phyloP scores from a whole-genome alignment of 2,888 invertebrate genomes.

The Napeogenes inachia region DNA sequence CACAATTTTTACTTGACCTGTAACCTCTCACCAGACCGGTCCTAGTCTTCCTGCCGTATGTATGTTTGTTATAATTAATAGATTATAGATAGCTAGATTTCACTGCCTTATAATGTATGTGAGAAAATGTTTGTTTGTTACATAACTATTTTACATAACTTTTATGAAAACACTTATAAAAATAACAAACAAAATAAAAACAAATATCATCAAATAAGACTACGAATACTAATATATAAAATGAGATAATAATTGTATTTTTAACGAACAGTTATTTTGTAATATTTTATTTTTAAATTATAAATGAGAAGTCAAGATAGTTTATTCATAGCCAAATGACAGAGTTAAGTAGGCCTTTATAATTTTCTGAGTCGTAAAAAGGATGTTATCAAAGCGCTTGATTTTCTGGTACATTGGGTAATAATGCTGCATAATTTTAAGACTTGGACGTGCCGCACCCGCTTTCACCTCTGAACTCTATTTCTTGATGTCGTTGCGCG shows the following conservation, averaged over 20 bases:
- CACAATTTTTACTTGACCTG: constrained; percentile 6
- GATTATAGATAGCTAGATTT: constrained; percentile 14
- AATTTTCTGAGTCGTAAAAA: constrained; percentile 1
- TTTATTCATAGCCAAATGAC: not conserved
- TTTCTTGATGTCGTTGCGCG: not conserved
- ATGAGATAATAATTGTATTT: constrained; percentile 3
- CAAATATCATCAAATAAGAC: too few species aligned
- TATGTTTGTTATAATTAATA: constrained; percentile 28
- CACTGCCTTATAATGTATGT: not conserved
- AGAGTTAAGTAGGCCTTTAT: not conserved
- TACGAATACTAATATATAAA: constrained; percentile 2
- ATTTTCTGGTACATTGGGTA: constrained; percentile 12
- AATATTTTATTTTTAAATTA: not conserved
- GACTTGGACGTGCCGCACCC: constrained; percentile 12
- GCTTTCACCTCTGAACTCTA: constrained; percentile 20
- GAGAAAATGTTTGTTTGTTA: not conserved
- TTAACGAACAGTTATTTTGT: not conserved
- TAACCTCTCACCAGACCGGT: constrained; percentile 12
- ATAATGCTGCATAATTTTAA: constrained; percentile 23
- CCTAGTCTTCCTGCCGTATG: constrained; percentile 22
- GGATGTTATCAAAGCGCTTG: constrained; percentile 5
- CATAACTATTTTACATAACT: not conserved
- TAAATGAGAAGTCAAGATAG: too few species aligned
- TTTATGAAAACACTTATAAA: too few species aligned
- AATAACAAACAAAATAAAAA: too few species aligned